Conservation (phyloP, 2,113 vertebrate genomes). For the Elachura formosa region DNA sequence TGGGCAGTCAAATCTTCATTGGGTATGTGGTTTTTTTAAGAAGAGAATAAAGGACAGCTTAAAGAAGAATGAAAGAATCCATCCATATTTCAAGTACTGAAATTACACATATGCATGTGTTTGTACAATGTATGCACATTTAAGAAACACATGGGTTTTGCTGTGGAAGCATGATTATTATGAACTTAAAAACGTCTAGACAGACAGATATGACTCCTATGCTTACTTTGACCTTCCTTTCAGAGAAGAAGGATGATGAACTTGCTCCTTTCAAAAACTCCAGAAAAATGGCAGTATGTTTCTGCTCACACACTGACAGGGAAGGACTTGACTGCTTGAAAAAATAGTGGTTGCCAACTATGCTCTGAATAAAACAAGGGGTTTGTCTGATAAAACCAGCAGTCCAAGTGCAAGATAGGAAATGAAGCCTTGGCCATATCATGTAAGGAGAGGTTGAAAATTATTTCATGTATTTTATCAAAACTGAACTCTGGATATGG, state of each 20-base stretch:
- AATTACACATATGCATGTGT: neutral
- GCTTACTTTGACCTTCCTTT: neutral
- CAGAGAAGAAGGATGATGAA: neutral
- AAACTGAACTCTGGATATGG: neutral
- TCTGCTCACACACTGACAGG: neutral
- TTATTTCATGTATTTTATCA: neutral
- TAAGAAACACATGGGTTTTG: neutral
- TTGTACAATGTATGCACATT: neutral
- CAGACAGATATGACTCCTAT: neutral
- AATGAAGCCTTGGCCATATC: neutral
- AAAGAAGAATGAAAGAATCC: neutral
- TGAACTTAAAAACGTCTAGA: neutral
- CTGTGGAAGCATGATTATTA: neutral
- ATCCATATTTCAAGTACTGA: neutral
- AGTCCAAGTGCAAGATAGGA: neutral
- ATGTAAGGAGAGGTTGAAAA: neutral
- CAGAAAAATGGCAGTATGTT: slow-evolving; percentile 17
- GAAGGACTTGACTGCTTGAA: neutral
- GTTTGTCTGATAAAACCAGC: neutral
- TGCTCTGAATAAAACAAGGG: neutral
- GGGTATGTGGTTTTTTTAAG: neutral
- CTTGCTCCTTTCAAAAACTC: neutral
- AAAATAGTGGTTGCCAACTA: neutral
- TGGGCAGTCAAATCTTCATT: neutral
- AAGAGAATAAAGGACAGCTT: neutral